Conservation (phyloP, 2,888 invertebrate species). For the Sphinx pinastri region DNA sequence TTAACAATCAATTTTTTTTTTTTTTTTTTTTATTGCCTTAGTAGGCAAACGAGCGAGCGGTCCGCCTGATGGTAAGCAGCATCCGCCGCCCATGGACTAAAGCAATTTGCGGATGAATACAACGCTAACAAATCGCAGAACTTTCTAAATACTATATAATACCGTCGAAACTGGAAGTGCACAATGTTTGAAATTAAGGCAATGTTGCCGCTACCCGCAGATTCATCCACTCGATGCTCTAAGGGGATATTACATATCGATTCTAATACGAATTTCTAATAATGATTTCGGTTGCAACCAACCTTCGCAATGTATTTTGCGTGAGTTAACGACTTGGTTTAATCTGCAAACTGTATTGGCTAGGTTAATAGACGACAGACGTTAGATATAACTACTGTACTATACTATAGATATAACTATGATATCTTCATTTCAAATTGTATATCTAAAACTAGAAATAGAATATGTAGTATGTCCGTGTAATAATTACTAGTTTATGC, state of each 20-base stretch:
- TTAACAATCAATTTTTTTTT: too few relatives aligned
- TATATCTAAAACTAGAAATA: too few relatives aligned
- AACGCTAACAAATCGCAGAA: not conserved
- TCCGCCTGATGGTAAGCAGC: too few relatives aligned
- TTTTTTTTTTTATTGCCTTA: too few relatives aligned
- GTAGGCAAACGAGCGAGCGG: too few relatives aligned
- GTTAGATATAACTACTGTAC: not conserved
- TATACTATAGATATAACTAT: not conserved
- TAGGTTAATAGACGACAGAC: not conserved
- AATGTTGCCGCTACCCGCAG: not conserved
- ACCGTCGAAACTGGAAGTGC: not conserved
- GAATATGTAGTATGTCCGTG: too few relatives aligned
- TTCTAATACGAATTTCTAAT: not conserved
- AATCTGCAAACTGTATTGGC: constrained; percentile 23
- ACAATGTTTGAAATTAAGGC: not conserved
- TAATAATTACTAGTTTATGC: too few relatives aligned
- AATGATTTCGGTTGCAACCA: constrained; percentile 1
- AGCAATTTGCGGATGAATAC: not conserved
- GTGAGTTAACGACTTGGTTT: constrained; percentile 13
- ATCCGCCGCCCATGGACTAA: too few relatives aligned
- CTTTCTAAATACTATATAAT: not conserved
- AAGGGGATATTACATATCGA: not conserved
- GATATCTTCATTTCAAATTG: too few relatives aligned
- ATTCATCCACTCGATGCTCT: not conserved
- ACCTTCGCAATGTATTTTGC: not conserved